Conservation (phyloP, 2,888 invertebrate genomes). For the Dione vanillae region DNA sequence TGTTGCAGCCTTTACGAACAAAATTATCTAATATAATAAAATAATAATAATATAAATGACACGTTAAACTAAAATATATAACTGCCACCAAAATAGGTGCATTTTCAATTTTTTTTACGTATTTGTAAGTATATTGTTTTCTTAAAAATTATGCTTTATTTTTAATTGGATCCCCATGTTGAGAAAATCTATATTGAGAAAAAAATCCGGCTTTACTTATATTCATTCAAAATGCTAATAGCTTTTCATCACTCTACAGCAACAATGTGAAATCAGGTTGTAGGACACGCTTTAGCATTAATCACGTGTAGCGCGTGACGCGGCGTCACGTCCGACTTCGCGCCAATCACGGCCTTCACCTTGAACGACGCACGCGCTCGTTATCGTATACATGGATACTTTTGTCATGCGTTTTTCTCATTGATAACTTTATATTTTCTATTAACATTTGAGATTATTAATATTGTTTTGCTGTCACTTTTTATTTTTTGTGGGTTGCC, state of each 20-base stretch:
- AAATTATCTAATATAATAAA: background rate
- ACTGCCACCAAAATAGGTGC: no score
- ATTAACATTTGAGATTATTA: background rate
- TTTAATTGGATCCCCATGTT: no score
- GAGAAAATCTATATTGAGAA: no score
- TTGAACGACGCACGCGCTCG: conserved; percentile 64
- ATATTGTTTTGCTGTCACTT: background rate
- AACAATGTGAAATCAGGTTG: conserved; percentile 9
- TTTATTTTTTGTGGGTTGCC: no score
- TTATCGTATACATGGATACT: conserved; percentile 60
- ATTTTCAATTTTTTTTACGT: no score
- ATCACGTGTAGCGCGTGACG: conserved; percentile 62
- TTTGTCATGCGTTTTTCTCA: conserved; percentile 66
- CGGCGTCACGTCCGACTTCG: conserved; percentile 52
- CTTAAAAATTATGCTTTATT: no score
- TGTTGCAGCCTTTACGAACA: no score
- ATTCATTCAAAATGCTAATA: background rate
- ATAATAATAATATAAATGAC: background rate
- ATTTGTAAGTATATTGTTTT: no score
- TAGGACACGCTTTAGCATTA: conserved; percentile 20
- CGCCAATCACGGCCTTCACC: conserved; percentile 69
- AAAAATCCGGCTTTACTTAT: background rate
- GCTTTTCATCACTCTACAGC: conserved; percentile 1
- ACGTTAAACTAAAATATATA: no score
- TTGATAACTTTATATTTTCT: conserved; percentile 26